Evolutionary conservation across 2,888 invertebrate species (phyloP).

Genomic region (Mythimna pallens): DNA sequence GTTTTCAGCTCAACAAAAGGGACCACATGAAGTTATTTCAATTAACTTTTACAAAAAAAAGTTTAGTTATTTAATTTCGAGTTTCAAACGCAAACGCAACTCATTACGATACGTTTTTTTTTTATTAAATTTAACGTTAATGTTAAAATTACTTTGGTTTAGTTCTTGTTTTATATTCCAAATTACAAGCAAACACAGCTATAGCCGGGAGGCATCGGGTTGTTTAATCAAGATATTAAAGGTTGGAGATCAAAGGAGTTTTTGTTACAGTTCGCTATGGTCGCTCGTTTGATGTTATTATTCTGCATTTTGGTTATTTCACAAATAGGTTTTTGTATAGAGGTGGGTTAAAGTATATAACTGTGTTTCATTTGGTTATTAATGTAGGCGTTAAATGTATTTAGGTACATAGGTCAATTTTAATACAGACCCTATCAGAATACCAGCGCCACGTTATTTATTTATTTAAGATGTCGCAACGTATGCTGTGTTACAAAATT

Average conservation of each 20-base stretch:
- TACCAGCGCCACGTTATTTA: too few species aligned
- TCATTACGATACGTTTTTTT: conserved; percentile 21
- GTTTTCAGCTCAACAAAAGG: background rate
- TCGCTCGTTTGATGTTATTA: conserved; percentile 26
- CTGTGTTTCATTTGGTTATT: conserved; percentile 6
- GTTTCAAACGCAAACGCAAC: conserved; percentile 33
- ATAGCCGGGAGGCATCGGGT: conserved; percentile 20
- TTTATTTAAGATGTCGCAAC: too few species aligned
- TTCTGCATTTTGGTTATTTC: conserved; percentile 22
- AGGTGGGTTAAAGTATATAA: conserved; percentile 11
- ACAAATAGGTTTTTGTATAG: conserved; percentile 5
- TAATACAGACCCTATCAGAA: too few species aligned
- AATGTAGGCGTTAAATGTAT: background rate
- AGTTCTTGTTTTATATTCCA: conserved; percentile 37
- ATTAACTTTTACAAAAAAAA: conserved; percentile 32
- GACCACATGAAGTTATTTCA: conserved; percentile 1
- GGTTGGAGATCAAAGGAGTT: conserved; percentile 49
- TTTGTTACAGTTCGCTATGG: background rate
- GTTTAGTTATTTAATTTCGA: conserved; percentile 41
- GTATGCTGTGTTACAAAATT: too few species aligned
- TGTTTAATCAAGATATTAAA: conserved; percentile 45
- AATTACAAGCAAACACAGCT: conserved; percentile 41
- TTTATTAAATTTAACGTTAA: conserved; percentile 12
- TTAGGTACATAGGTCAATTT: too few species aligned
- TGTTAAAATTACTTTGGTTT: conserved; percentile 27